A percentile compares a stretch with the other conserved stretches of the same genome.
Evolutionary conservation across 2,797 vertebrate genomes (phyloP).

Genomic region (Danio tinwini): DNA sequence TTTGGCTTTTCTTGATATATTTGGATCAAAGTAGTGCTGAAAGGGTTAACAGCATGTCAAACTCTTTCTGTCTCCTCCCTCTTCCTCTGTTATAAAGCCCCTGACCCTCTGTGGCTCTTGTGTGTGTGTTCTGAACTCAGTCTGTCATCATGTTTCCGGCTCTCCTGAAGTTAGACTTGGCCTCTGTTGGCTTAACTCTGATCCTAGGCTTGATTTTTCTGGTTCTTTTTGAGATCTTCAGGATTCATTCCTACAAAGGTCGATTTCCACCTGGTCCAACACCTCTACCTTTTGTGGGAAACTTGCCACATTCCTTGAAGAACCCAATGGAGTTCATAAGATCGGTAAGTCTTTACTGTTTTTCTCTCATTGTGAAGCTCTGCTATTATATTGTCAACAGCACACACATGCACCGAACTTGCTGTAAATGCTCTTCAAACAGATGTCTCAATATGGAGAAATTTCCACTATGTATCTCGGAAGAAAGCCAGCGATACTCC

Average conservation of each 20-base stretch:
- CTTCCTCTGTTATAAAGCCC: background rate
- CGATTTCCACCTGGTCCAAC: constrained; percentile 46
- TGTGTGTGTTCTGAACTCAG: background rate
- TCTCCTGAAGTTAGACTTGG: constrained; percentile 36
- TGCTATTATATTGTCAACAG: no score
- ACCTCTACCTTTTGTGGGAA: constrained; percentile 50
- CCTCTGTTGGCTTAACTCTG: constrained; percentile 18
- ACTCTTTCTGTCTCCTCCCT: background rate
- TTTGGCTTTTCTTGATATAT: no score
- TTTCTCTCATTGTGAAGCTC: background rate
- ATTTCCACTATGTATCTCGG: constrained; percentile 10
- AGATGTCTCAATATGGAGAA: constrained; percentile 48
- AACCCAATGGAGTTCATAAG: background rate
- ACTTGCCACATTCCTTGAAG: constrained; percentile 3
- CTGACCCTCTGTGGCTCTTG: background rate
- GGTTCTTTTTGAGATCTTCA: constrained; percentile 49
- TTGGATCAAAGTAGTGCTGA: background rate
- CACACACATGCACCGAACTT: no score
- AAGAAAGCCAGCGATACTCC: constrained; percentile 13
- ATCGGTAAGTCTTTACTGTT: constrained; percentile 40
- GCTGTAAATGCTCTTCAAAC: background rate
- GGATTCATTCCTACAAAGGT: constrained; percentile 17
- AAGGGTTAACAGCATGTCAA: background rate
- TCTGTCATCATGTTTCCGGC: constrained; percentile 41
- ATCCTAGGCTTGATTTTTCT: constrained; percentile 33